A percentile compares a stretch with the other conserved stretches of the same genome.
Evolutionary conservation across 2,888 invertebrate genomes (phyloP).

Genomic region (Papilio demoleus): DNA sequence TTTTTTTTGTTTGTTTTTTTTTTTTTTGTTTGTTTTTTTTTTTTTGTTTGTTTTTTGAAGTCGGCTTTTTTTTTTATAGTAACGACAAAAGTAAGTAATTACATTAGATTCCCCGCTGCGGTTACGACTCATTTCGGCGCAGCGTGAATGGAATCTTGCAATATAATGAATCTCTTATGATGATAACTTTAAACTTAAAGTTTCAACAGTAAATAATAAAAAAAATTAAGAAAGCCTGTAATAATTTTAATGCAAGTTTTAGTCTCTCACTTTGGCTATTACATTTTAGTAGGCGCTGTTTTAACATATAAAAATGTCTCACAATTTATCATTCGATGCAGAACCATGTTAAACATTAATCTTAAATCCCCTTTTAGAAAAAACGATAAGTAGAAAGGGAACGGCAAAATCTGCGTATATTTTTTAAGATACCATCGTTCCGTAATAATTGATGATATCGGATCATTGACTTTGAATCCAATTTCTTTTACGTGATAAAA

Average conservation of each 20-base stretch:
- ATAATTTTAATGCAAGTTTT: background rate
- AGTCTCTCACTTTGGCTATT: background rate
- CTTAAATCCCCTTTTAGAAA: slow-evolving; percentile 5
- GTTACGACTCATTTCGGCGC: slow-evolving; percentile 10
- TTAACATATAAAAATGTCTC: background rate
- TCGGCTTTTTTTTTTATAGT: background rate
- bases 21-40: no score
- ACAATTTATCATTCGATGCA: background rate
- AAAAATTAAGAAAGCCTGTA: background rate
- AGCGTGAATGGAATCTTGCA: background rate
- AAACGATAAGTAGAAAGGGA: background rate
- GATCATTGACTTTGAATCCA: slow-evolving; percentile 30
- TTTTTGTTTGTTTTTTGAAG: no score
- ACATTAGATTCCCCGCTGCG: slow-evolving; percentile 12
- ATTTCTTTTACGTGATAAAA: slow-evolving; percentile 21
- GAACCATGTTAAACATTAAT: slow-evolving; percentile 21
- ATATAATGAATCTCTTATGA: slow-evolving; percentile 2
- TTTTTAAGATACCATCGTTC: slow-evolving; percentile 26
- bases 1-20: no score
- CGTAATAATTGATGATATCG: slow-evolving; percentile 32
- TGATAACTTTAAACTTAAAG: background rate
- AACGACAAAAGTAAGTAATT: slow-evolving; percentile 6
- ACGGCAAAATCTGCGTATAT: slow-evolving; percentile 20
- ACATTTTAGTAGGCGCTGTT: background rate
- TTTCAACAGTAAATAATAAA: background rate